These are phyloP conservation scores for Magallana angulata DNA, from an alignment of 1,140 invertebrate genomes.

Conservation along the genomic window DNA sequence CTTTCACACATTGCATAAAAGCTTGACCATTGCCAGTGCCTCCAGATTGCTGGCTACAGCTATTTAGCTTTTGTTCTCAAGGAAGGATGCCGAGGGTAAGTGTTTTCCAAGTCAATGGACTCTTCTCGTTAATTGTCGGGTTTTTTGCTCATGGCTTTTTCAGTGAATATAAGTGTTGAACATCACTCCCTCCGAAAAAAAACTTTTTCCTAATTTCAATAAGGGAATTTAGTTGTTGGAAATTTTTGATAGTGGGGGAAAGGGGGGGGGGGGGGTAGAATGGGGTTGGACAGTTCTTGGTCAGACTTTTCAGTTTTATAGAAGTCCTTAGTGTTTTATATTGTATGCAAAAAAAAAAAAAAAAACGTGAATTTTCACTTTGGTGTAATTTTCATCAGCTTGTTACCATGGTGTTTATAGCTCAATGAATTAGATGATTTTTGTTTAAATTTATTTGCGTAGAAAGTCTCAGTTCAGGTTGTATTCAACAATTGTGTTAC, in stretches of 20 bases:
- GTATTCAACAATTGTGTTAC: background rate
- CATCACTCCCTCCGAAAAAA: no score
- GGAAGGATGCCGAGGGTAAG: background rate
- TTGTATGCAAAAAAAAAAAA: background rate
- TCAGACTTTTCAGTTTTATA: background rate
- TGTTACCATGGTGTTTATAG: background rate
- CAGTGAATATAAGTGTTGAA: no score
- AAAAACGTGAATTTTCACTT: background rate
- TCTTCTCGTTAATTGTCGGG: no score
- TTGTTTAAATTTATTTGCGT: no score
- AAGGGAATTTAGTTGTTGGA: background rate
- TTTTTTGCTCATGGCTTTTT: no score
- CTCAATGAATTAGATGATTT: background rate
- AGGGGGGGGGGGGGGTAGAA: no score
- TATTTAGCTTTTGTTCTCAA: background rate
- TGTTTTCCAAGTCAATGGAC: background rate
- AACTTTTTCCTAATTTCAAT: no score
- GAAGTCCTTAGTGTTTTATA: background rate
- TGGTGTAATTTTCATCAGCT: background rate
- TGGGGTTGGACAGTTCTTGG: no score
- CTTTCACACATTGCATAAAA: slow-evolving; percentile 25
- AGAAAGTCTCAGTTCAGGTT: background rate
- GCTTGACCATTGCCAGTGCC: slow-evolving; percentile 1
- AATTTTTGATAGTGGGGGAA: background rate
- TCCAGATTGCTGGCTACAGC: background rate